Evolutionary conservation across 2,888 invertebrate species (phyloP).

Genomic region (Pteria penguin): DNA sequence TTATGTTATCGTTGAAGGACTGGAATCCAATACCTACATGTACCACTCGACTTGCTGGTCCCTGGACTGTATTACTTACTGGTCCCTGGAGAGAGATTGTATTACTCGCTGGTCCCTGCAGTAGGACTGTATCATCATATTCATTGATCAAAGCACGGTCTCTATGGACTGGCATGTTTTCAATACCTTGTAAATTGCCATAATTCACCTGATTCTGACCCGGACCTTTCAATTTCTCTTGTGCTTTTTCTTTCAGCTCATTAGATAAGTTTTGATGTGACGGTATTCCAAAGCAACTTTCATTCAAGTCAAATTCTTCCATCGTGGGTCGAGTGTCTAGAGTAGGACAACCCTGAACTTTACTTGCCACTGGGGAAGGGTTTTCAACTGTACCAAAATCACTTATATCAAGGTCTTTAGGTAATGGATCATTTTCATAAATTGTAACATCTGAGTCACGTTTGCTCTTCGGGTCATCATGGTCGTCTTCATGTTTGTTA

Average conservation of each 20-base stretch:
- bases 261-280: conserved; percentile 64
- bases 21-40: background rate
- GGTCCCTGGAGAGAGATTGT: background rate
- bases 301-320: conserved; percentile 63
- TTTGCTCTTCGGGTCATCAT: background rate
- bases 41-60: background rate
- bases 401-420: background rate
- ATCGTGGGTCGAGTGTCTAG: conserved; percentile 43
- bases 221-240: conserved; percentile 47
- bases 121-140: background rate
- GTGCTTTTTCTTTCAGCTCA: conserved; percentile 65
- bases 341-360: background rate
- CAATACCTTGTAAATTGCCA: conserved; percentile 7
- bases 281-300: conserved; percentile 62
- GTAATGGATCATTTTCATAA: conserved; percentile 9
- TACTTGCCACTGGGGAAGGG: background rate
- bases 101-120: conserved; percentile 16
- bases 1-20: background rate
- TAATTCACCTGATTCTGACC: background rate
- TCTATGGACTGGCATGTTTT: background rate
- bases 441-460: background rate
- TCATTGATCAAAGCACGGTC: background rate
- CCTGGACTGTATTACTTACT: too few relatives aligned
- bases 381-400: background rate
- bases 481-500: conserved; percentile 1